A percentile compares a stretch with the other conserved stretches of the same genome.
Evolutionary conservation across 1,140 invertebrate genomes (phyloP).

Genomic region (Musca domestica): DNA sequence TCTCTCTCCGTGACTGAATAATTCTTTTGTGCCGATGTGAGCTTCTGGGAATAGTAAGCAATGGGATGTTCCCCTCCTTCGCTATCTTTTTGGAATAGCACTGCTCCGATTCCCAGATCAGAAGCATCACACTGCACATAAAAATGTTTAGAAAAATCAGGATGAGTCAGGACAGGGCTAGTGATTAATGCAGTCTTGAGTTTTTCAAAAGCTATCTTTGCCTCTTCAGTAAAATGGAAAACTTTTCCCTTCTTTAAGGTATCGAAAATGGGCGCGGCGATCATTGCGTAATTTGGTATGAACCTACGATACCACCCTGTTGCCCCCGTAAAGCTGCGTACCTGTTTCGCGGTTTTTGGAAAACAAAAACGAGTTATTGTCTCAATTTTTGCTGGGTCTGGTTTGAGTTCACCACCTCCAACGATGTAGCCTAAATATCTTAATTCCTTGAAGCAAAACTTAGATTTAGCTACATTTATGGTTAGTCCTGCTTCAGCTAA

Average conservation of each 20-base stretch:
- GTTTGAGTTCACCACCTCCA: too few species aligned
- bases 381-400: conserved; percentile 24
- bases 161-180: conserved; percentile 44
- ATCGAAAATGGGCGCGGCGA: neutral
- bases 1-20: conserved; percentile 11
- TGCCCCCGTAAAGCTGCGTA: conserved; percentile 54
- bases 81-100: conserved; percentile 40
- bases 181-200: conserved; percentile 37
- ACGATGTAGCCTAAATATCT: conserved; percentile 39
- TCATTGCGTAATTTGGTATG: conserved; percentile 33
- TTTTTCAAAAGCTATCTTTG: conserved; percentile 39
- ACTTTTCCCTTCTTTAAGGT: neutral
- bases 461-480: too few species aligned
- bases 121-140: conserved; percentile 40
- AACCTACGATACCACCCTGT: conserved; percentile 54
- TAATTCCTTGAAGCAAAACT: conserved; percentile 26
- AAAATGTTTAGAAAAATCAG: conserved; percentile 47
- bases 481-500: too few species aligned
- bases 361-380: conserved; percentile 31
- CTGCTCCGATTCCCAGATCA: conserved; percentile 39
- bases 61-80: neutral
- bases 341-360: conserved; percentile 37
- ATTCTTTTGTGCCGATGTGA: too few species aligned
- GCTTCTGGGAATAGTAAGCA: neutral
- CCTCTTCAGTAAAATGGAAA: conserved; percentile 16